Evolutionary conservation across 2,888 invertebrate genomes (phyloP), one percentile per base, ranked within the genome.

Genomic region (Pseudococcus jackbeardsleyi): DNA sequence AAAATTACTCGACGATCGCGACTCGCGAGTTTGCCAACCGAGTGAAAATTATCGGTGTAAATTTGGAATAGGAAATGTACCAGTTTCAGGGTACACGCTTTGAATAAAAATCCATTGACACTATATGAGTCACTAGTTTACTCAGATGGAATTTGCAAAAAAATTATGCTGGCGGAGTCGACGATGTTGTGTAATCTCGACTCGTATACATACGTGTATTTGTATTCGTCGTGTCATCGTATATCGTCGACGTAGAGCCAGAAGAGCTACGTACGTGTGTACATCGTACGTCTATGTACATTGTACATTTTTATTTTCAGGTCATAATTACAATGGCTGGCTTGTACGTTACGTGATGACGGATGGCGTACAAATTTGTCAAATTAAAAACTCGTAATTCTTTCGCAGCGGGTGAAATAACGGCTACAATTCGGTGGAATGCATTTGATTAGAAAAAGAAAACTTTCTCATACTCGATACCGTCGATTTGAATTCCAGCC

Each of bases 91-190:
- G 72, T 12, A 33, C 72, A 17, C 72, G 72, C 33, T 72, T 72
- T 19, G 33, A 33, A 72, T 72, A 33, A 33, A 72, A 72, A 72
- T 72, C 33, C 72, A 72, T 72, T 72, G 72, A 72, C 72, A 33
- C 33, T 33, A 4, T 22, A 72, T 72, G 72, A 72, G 72, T 72
- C 72, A 72, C 33, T 17, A 33, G 72, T 72, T 72, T 72, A 72
- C 72, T 72, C 72, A 72, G 72, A 72, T 72, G 72, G 72, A 39
- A 72, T 39, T 33, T 26, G 72, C 72, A 72, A 33, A 68, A 64
- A 68, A 68, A 72, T 26, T 26, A 26, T 12, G 42, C 4, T 68
- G 3, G 39, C 17, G 6, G 72, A 17, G 33, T 72, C 15, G 33
- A 22, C 9, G 15, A 17, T 72, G 72, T 72, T 72, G 72, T 72